Evolutionary conservation across 2,888 invertebrate species (phyloP), one percentile per base, ranked within the genome.

Genomic region (Imbricaverruca yamaguchii): DNA sequence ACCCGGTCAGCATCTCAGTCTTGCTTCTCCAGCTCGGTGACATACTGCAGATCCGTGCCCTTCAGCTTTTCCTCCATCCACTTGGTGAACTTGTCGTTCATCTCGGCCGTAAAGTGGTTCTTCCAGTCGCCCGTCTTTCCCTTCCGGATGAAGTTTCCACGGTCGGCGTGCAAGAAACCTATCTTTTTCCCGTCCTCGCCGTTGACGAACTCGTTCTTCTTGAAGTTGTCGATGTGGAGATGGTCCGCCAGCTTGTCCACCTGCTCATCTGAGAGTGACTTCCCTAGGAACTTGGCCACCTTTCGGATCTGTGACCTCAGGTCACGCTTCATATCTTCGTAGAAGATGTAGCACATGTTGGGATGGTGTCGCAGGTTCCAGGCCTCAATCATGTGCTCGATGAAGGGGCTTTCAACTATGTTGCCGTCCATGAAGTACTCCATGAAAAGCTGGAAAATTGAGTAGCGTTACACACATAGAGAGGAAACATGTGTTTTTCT

Each of bases 181-280:
- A 4, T 3, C 39, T 39, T 39, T 4, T 39, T 39, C 39, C 39
- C 39, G 39, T 4, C 39, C 39, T 39, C 39, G 39, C 39, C 39
- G 39, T 39, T 39, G 39, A 39, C 39, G 4, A 39, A 39, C 39
- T 39, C 39, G 39, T 39, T 39, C 39, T 39, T 39, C 39, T 61
- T 53, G 57, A 82, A 80, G 39, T 80, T 82, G 21, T 83, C 82
- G 39, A 83, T 79, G 25, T 55, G 74, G n/a, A 83, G 80, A n/a
- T 81, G 80, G 0, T 80, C 61, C 18, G 80, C 56, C 23, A 83
- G 77, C 53, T 21, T 67, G 15, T 39, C 56, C 15, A 80, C 25
- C 12, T 83, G 57, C 18, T 82, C 82, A 1, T 83, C 82, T 7
- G 61, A 80, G 15, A 65, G 53, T 15, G 55, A 25, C 53, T 83